Conservation (phyloP, 2,797 vertebrate genomes). For the Ibycter americanus region DNA sequence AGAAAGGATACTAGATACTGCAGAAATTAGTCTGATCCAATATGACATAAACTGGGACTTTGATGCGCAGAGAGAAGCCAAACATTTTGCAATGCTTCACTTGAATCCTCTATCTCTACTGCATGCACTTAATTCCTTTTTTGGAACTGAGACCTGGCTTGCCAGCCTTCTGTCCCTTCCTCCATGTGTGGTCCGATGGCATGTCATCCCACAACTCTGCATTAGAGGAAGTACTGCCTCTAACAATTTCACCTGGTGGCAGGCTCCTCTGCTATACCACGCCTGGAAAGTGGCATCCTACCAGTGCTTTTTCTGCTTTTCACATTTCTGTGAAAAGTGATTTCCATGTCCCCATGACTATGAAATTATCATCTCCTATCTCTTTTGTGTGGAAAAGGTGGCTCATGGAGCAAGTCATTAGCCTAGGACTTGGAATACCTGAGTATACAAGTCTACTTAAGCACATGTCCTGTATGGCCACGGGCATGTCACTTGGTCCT, state of each 20-base stretch:
- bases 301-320: not conserved
- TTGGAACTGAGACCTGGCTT: not conserved
- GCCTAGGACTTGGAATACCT: not conserved
- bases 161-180: not conserved
- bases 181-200: not conserved
- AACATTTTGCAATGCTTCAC: not conserved
- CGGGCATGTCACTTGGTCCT: not conserved
- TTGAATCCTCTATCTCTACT: not conserved
- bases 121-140: not conserved
- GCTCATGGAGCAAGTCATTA: not conserved
- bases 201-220: not conserved
- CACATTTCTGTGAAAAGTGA: not conserved
- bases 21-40: not conserved
- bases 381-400: not conserved
- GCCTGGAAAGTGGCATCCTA: not conserved
- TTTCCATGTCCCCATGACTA: not conserved
- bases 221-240: not conserved
- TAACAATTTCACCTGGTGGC: not conserved
- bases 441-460: not conserved
- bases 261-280: not conserved
- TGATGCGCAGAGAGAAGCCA: not conserved
- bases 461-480: rapidly evolving
- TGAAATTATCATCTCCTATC: not conserved
- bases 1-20: not conserved
- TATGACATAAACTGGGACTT: not conserved